Conservation (phyloP, 2,113 vertebrate species). For the Naja naja region DNA sequence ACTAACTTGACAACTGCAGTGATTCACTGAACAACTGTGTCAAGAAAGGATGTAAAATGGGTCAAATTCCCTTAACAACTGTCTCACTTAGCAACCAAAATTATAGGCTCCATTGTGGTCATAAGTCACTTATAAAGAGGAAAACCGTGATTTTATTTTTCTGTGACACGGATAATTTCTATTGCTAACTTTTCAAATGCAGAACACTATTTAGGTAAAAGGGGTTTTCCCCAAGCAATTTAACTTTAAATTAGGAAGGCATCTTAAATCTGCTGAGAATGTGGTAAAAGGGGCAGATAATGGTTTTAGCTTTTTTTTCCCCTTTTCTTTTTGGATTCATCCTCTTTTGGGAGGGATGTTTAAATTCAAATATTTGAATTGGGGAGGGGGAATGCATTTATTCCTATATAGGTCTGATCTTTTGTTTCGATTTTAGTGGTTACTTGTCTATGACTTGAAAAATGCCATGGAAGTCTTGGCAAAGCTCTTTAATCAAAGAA, state of each 20-base stretch:
- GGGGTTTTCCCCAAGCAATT: not conserved
- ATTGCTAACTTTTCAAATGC: not conserved
- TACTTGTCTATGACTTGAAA: not conserved
- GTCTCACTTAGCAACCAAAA: not conserved
- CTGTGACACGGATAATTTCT: not conserved
- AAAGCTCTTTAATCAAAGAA: not conserved
- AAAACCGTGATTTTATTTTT: not conserved
- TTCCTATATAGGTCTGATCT: not conserved
- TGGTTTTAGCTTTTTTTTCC: not conserved
- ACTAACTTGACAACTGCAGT: not conserved
- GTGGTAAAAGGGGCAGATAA: not conserved
- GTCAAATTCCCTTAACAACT: not conserved
- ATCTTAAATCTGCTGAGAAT: not conserved
- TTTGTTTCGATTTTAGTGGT: not conserved
- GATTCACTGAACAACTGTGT: not conserved
- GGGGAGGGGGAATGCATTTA: not conserved
- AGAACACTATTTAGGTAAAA: not conserved
- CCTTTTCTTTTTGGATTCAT: not conserved
- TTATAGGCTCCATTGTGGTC: not conserved
- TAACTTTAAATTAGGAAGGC: not conserved
- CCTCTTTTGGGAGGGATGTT: not conserved
- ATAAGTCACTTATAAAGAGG: not conserved
- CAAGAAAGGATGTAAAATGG: not conserved
- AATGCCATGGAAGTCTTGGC: not conserved
- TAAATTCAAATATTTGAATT: not conserved